A percentile compares a stretch with the other conserved stretches of the same genome.
Evolutionary conservation across 2,888 invertebrate genomes (phyloP).

Genomic region (Hirtodrosophila cameraria): DNA sequence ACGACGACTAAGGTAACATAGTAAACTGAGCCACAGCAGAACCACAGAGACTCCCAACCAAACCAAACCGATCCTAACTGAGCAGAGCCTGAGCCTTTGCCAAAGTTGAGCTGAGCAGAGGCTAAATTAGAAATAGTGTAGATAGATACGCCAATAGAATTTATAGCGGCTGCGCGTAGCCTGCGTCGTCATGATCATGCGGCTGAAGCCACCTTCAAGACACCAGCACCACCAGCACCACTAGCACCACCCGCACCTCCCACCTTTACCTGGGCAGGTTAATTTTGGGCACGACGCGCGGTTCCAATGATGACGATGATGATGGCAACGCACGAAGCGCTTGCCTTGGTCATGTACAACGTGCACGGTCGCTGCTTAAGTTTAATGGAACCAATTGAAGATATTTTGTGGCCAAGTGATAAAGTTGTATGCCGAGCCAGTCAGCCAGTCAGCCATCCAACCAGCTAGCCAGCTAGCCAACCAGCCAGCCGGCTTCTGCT

Average conservation of each 20-base stretch:
- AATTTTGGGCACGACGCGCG: conserved; percentile 73
- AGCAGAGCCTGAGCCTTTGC: conserved; percentile 1
- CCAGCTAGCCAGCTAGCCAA: too few species aligned
- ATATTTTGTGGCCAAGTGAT: conserved; percentile 81
- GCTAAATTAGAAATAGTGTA: conserved; percentile 80
- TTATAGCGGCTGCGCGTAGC: conserved; percentile 70
- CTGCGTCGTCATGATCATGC: conserved; percentile 69
- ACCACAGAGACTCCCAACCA: conserved; percentile 7
- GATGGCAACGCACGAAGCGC: conserved; percentile 75
- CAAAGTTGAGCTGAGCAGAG: conserved; percentile 27
- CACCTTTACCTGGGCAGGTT: conserved; percentile 62
- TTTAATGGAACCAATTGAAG: conserved; percentile 82
- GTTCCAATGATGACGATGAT: conserved; percentile 67
- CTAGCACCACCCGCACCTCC: neutral
- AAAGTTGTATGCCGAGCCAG: conserved; percentile 79
- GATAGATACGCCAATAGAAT: conserved; percentile 79
- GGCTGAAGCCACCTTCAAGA: conserved; percentile 16
- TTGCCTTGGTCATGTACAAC: conserved; percentile 52
- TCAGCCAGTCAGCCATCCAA: too few species aligned
- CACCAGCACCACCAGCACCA: conserved; percentile 9
- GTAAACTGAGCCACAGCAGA: conserved; percentile 53
- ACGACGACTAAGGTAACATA: conserved; percentile 54
- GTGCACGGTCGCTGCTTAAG: conserved; percentile 67
- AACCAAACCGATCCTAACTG: conserved; percentile 3
- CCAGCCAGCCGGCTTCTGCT: conserved; percentile 7